Percentiles rank a stretch among this genome's conserved stretches.
These are phyloP conservation scores for Actenoides lindsayi DNA, from an alignment of 2,113 vertebrate species.

Conservation along the genomic window DNA sequence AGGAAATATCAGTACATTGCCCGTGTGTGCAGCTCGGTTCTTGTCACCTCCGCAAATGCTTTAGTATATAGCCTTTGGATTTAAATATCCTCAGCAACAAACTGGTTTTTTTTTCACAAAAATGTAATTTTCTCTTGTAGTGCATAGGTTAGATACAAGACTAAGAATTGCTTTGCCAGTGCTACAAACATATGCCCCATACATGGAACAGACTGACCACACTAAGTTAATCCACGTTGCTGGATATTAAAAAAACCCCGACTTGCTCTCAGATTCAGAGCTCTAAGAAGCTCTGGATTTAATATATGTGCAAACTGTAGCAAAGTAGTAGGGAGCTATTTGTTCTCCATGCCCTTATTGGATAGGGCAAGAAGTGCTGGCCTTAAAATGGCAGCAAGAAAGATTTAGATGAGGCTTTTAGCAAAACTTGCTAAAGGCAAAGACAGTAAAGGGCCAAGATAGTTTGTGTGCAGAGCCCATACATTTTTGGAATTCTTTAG, in stretches of 20 bases:
- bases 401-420: neutral
- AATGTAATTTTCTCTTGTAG: neutral
- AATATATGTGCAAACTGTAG: neutral
- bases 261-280: neutral
- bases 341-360: neutral
- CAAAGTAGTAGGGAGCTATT: neutral
- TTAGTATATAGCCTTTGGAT: neutral
- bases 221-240: neutral
- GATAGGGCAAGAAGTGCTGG: neutral
- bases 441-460: neutral
- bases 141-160: fast-evolving
- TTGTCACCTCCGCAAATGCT: neutral
- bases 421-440: neutral
- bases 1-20: neutral
- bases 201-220: neutral
- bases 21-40: neutral
- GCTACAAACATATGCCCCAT: neutral
- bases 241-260: neutral
- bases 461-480: neutral
- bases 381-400: neutral
- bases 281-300: neutral
- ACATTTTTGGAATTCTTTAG: neutral
- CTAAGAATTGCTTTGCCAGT: neutral
- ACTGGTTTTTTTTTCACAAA: neutral
- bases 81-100: neutral